phyloP scores from a whole-genome alignment of 2,888 invertebrate species.

The Diadromus collaris region DNA sequence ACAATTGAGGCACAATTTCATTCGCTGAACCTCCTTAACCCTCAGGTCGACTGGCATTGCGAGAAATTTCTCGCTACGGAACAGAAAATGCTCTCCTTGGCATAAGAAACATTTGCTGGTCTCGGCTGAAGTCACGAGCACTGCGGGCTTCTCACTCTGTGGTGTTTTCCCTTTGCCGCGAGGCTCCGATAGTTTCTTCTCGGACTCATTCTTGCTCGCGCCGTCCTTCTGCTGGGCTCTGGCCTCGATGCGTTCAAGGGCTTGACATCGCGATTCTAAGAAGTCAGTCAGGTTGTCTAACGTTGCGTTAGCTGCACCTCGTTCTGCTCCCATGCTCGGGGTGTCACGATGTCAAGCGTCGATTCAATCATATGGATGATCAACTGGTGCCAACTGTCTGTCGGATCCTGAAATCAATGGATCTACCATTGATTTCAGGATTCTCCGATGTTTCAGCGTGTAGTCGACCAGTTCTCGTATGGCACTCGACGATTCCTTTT shows the following conservation, averaged over 20 bases:
- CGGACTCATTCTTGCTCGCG: slow-evolving; percentile 27
- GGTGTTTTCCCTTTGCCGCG: not conserved
- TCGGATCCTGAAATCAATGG: no score
- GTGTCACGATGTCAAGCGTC: slow-evolving; percentile 33
- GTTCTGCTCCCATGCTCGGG: slow-evolving; percentile 56
- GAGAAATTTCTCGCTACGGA: slow-evolving; percentile 48
- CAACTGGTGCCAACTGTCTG: slow-evolving; percentile 57
- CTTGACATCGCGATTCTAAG: slow-evolving; percentile 52
- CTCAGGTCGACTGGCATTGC: slow-evolving; percentile 38
- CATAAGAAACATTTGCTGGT: slow-evolving; percentile 44
- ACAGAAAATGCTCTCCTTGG: slow-evolving; percentile 50
- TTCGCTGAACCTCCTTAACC: slow-evolving; percentile 29
- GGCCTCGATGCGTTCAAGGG: slow-evolving; percentile 50
- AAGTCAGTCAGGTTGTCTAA: slow-evolving; percentile 49
- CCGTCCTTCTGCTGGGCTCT: slow-evolving; percentile 23
- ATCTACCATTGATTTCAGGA: slow-evolving; percentile 52
- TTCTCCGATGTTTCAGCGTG: slow-evolving; percentile 54
- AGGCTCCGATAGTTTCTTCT: slow-evolving; percentile 23
- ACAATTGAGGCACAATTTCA: slow-evolving; percentile 47
- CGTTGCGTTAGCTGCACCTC: slow-evolving; percentile 24
- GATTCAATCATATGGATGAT: slow-evolving; percentile 55
- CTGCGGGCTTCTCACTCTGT: not conserved
- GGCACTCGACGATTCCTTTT: slow-evolving; percentile 51
- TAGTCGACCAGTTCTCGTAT: slow-evolving; percentile 57
- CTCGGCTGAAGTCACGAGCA: not conserved